Base-by-base conservation (phyloP, 1,140 invertebrate genomes). In the Drosophila mayri region DNA sequence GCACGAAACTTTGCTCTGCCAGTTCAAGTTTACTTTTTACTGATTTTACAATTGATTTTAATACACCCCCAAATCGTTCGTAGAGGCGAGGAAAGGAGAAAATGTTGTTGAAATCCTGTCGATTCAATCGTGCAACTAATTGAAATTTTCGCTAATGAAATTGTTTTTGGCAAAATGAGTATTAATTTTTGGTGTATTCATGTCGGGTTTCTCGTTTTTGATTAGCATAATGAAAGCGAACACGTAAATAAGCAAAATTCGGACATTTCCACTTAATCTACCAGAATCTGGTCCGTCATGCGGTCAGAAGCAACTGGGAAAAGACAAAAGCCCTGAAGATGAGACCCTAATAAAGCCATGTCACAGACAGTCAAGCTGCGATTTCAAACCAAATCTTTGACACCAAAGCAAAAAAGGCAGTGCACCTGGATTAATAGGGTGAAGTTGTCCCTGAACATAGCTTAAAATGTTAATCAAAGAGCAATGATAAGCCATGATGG, bases 111-210 rank as follows among this genome's bases (percentile, higher is more conserved):
- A 84, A 62, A 88, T 87, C 85, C 87, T 87, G 85, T 88, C 84
- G 85, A 90, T 84, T 88, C 85, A 87, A 87, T 87, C 81, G 84
- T 84, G 84, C 85, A 88, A 75, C 81, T 90, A 87, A 87, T 87
- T 87, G 84, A 90, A 87, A 87, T 75, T 88, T 60, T 77, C 59
- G 72, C 49, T 87, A 84, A 87, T 88, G 76, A 87, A 83, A 87
- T 80, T 88, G 84, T 61, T 63, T n/a, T 50, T 66, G 52, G 32
- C 64, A 63, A 77, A 83, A 87, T 82, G 54, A 50, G 44, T 59
- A 76, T 79, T 76, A 62, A 71, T 79, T 74, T 62, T 58, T n/a
- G 50, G 44, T 64, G 47, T 65, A 49, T 59, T 61, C 40, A 25
- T 47, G 61, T 47, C 3, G 47, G 20, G 40, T 35, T n/a, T 54